phyloP scores from a whole-genome alignment of 2,888 invertebrate genomes.

The Chirona hameri region DNA sequence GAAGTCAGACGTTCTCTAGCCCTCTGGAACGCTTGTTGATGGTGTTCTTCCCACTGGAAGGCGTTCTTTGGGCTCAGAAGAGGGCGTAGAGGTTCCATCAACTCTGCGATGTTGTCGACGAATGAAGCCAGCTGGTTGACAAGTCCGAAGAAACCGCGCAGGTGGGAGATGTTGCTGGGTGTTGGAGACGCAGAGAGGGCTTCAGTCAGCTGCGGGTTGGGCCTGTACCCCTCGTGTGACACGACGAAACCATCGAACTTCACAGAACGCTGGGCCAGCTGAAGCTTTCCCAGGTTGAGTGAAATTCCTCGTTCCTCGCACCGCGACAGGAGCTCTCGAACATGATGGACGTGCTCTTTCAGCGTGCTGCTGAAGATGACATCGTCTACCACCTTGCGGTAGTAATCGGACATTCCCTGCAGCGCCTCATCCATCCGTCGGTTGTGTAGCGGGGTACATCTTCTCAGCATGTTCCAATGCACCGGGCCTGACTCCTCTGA shows the following conservation, averaged over 20 bases:
- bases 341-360: not conserved
- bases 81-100: not conserved
- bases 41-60: not conserved
- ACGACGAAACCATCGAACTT: not conserved
- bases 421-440: slow-evolving; percentile 12
- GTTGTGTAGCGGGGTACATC: too few relatives aligned
- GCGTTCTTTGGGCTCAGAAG: not conserved
- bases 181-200: not conserved
- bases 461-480: too few relatives aligned
- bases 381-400: slow-evolving; percentile 4
- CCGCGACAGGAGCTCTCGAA: not conserved
- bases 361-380: too few relatives aligned
- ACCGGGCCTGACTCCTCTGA: too few relatives aligned
- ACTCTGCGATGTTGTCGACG: not conserved
- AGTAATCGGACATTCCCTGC: not conserved
- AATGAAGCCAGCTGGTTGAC: not conserved
- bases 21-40: not conserved
- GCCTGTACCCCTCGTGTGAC: not conserved
- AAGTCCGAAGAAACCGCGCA: not conserved
- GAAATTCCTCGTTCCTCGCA: not conserved
- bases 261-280: not conserved
- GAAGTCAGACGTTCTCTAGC: not conserved
- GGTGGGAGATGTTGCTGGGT: not conserved
- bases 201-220: not conserved
- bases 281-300: not conserved